Evolutionary conservation across 2,888 invertebrate species (phyloP), one percentile per base, ranked within the genome.

Genomic region (Ophion slaviceki): DNA sequence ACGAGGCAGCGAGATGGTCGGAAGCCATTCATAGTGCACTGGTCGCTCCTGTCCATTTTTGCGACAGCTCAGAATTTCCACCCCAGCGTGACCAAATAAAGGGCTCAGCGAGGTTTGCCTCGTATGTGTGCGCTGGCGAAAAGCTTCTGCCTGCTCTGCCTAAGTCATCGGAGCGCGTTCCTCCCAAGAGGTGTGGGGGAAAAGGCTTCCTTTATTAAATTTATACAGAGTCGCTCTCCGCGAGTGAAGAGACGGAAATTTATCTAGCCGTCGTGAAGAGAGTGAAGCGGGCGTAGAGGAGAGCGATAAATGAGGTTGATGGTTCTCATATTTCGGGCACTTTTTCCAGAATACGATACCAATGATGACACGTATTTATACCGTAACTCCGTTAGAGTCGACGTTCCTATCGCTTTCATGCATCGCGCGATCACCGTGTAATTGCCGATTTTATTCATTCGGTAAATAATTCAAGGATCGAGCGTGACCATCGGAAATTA

Each of bases 181-280:
- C 59, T 79, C 45, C 53, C 68, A 57, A 70, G 68, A 78, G 59
- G 47, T 40, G 40, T 57, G 57, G 20, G 24, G 10, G 20, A 7
- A n/a, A 47, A 24, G 81, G 70, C 57, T 85, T 80, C 72, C 77
- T 83, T 86, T 86, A 86, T 86, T 83, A 83, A 86, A 86, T 83
- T 86, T 80, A 86, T 83, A 85, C 77, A 80, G 76, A 75, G 24
- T 67, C 17, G 17, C 8, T 40, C 40, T 6, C 40, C 77, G 67
- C 24, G 66, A 59, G 62, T 72, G 66, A 68, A 57, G 67, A 77
- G 78, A 74, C 59, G 40, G 74, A 85, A 53, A 61, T 68, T 61
- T 28, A 40, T 64, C 68, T 62, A 78, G 66, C 70, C 36, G 47
- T 2, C 62, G 53, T 32, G 53, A 64, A 32, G 70, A 28, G 32